A percentile compares a stretch with the other conserved stretches of the same genome.
Evolutionary conservation across 2,113 vertebrate genomes (phyloP).

Genomic region (Pelobates fuscus): DNA sequence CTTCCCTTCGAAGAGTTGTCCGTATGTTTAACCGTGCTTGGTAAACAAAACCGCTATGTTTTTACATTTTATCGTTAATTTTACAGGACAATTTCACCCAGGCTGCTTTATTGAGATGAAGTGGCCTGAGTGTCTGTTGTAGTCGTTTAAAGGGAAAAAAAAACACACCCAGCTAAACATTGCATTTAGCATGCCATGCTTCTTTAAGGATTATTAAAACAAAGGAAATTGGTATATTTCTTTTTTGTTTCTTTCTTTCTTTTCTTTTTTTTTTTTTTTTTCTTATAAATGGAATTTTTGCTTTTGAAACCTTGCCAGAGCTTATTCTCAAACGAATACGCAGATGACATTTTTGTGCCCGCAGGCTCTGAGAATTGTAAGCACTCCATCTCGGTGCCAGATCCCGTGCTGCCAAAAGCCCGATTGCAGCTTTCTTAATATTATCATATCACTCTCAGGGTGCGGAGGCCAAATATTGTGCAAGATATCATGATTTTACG

Average conservation of each 20-base stretch:
- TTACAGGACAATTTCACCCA: too few species aligned
- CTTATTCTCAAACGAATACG: constrained; percentile 56
- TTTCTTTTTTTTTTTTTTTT: not conserved
- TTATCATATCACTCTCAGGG: constrained; percentile 50
- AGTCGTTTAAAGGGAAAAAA: too few species aligned
- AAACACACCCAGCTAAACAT: too few species aligned
- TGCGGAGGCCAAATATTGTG: constrained; percentile 50
- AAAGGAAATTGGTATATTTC: too few species aligned
- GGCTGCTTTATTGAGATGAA: too few species aligned
- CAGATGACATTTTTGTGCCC: constrained; percentile 61
- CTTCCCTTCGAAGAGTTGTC: too few species aligned
- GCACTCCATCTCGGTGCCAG: constrained; percentile 53
- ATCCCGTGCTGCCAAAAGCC: constrained; percentile 53
- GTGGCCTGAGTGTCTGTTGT: too few species aligned
- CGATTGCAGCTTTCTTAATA: constrained; percentile 49
- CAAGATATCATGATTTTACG: constrained; percentile 47
- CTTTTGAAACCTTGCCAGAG: constrained; percentile 60
- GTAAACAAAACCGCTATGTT: too few species aligned
- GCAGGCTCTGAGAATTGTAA: constrained; percentile 60
- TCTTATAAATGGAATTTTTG: constrained; percentile 3
- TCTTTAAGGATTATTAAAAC: too few species aligned
- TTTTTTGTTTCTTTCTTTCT: not conserved
- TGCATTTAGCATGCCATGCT: too few species aligned
- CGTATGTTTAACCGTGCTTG: too few species aligned
- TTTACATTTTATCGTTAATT: too few species aligned